phyloP scores from a whole-genome alignment of 2,797 vertebrate genomes.

The Benthosema pterotum region DNA sequence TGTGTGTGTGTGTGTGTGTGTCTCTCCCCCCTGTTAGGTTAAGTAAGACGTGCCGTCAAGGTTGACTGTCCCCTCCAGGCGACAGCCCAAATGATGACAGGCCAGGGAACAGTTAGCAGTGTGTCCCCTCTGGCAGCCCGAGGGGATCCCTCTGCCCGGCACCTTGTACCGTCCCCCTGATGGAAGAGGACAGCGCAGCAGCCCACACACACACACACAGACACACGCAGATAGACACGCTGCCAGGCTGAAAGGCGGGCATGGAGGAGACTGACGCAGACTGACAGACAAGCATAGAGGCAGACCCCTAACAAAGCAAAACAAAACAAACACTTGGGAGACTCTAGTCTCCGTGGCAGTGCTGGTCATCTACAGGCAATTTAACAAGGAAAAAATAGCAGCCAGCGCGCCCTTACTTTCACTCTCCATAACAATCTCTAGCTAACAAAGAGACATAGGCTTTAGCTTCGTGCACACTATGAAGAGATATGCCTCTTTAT shows the following conservation, averaged over 20 bases:
- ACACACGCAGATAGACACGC: slow-evolving; percentile 46
- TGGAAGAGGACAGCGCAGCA: slow-evolving; percentile 51
- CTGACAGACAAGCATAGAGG: slow-evolving; percentile 10
- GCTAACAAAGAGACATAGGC: slow-evolving; percentile 15
- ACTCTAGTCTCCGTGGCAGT: slow-evolving; percentile 1
- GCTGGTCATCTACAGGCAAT: slow-evolving; percentile 10
- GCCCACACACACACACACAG: no score
- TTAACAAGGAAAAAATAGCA: background rate
- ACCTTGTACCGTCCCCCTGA: slow-evolving; percentile 53
- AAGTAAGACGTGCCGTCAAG: slow-evolving; percentile 54
- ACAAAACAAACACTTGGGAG: background rate
- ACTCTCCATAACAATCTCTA: background rate
- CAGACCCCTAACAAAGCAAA: slow-evolving; percentile 5
- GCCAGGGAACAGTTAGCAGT: slow-evolving; percentile 45
- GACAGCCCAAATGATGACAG: slow-evolving; percentile 46
- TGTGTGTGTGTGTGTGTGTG: no score
- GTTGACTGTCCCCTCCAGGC: slow-evolving; percentile 34
- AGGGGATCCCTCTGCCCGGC: slow-evolving; percentile 31
- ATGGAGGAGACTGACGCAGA: slow-evolving; percentile 15
- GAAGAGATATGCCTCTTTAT: slow-evolving; percentile 9
- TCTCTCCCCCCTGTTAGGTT: slow-evolving; percentile 15
- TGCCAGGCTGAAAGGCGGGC: slow-evolving; percentile 2
- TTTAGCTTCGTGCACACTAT: slow-evolving; percentile 1
- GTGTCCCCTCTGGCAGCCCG: slow-evolving; percentile 51
- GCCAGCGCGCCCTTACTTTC: slow-evolving; percentile 15